Percentiles rank a stretch among this genome's conserved stretches.
phyloP scores from a whole-genome alignment of 2,113 vertebrate genomes.

The Mirza zaza region DNA sequence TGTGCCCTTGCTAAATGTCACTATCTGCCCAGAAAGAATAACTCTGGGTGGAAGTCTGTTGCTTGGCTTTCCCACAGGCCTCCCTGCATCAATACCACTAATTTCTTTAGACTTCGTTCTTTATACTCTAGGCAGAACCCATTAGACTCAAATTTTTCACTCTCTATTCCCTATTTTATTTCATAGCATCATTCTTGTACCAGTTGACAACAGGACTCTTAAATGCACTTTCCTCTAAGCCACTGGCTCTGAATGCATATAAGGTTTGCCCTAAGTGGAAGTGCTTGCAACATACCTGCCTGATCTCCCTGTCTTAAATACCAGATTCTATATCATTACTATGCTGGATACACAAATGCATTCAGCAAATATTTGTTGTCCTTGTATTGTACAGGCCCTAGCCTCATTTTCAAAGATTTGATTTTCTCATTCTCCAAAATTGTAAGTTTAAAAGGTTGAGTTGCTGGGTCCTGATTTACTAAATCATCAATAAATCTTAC shows the following conservation, averaged over 20 bases:
- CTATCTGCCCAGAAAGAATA: neutral
- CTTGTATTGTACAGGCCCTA: neutral
- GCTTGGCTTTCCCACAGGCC: neutral
- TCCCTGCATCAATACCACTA: neutral
- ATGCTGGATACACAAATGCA: neutral
- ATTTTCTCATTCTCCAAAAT: conserved; percentile 3
- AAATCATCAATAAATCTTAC: conserved; percentile 29
- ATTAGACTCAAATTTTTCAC: neutral
- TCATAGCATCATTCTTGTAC: neutral
- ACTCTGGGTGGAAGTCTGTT: neutral
- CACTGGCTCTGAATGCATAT: neutral
- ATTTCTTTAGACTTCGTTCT: neutral
- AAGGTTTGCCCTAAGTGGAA: neutral
- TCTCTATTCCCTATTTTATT: neutral
- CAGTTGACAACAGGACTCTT: neutral
- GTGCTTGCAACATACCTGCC: neutral
- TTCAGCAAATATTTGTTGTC: neutral
- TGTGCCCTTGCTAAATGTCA: neutral
- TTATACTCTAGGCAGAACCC: neutral
- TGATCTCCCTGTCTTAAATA: neutral
- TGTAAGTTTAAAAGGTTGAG: neutral
- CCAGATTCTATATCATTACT: neutral
- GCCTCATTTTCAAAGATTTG: conserved; percentile 7
- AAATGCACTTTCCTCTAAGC: neutral
- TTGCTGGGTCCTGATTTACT: neutral